phyloP scores from a whole-genome alignment of 2,888 invertebrate genomes.

The Agrypnus murinus region DNA sequence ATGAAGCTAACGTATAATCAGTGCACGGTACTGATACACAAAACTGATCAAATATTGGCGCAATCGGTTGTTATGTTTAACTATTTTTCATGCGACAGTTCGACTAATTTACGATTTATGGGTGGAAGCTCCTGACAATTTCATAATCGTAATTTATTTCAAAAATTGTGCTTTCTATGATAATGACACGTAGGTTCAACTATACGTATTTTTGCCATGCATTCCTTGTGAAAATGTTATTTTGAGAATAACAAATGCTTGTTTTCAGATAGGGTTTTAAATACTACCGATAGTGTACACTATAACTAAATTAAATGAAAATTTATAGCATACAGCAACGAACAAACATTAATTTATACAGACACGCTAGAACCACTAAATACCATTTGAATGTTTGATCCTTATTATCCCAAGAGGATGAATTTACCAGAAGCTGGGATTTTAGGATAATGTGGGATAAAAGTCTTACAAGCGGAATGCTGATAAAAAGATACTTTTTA shows the following conservation, averaged over 20 bases:
- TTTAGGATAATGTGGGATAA: slow-evolving; percentile 8
- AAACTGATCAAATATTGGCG: slow-evolving; percentile 12
- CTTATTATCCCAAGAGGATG: slow-evolving; percentile 26
- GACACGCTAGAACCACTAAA: slow-evolving; percentile 5
- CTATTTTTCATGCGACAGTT: slow-evolving; percentile 18
- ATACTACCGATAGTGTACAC: no score
- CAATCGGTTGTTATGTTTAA: background rate
- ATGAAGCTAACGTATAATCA: slow-evolving; percentile 11
- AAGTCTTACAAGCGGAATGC: no score
- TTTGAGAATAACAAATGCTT: no score
- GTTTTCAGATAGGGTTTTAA: no score
- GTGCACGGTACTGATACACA: background rate
- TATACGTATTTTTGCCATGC: no score
- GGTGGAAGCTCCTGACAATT: slow-evolving; percentile 11
- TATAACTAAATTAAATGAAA: no score
- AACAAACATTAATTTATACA: slow-evolving; percentile 21
- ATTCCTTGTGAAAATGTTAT: no score
- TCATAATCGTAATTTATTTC: slow-evolving; percentile 11
- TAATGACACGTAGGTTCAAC: no score
- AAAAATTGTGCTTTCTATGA: no score
- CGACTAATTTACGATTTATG: slow-evolving; percentile 6
- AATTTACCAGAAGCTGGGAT: slow-evolving; percentile 32
- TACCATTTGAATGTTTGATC: slow-evolving; percentile 29
- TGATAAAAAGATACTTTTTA: no score
- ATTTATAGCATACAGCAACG: background rate